A percentile compares a stretch with the other conserved stretches of the same genome.
Conservation (phyloP, 2,113 vertebrate species). For the Nettapus auritus region DNA sequence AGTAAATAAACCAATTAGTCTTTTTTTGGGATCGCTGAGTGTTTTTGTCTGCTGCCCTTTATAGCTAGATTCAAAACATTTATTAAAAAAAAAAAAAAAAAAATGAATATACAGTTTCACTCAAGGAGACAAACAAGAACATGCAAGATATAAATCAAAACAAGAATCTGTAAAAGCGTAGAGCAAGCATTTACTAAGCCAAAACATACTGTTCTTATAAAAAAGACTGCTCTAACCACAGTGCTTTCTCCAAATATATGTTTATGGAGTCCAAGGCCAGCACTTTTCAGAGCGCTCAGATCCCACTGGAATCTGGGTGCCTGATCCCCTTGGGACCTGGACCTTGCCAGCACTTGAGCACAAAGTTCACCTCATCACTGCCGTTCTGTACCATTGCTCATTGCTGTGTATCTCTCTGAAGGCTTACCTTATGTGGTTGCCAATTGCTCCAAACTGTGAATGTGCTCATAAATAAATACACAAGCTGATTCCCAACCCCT, state of each 20-base stretch:
- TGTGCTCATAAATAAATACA: neutral
- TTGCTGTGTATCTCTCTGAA: neutral
- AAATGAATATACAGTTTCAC: neutral
- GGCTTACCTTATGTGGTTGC: neutral
- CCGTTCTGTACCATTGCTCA: neutral
- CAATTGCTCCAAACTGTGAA: neutral
- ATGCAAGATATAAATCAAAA: conserved; percentile 29
- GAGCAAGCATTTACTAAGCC: conserved; percentile 27
- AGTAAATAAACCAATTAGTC: conserved; percentile 20
- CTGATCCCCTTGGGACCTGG: neutral
- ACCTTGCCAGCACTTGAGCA: neutral
- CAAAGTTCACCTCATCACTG: neutral
- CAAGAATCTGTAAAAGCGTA: neutral
- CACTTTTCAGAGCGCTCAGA: neutral
- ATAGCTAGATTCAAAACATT: conserved; percentile 1
- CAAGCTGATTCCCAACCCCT: neutral
- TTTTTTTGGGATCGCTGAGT: neutral
- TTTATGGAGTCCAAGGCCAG: conserved; percentile 4
- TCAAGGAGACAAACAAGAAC: conserved; percentile 34
- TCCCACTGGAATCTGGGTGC: neutral
- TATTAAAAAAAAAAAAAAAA: neutral
- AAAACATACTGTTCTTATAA: conserved; percentile 48
- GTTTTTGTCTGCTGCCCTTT: neutral
- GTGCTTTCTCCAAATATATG: neutral
- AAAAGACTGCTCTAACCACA: neutral